A percentile compares a stretch with the other conserved stretches of the same genome.
Conservation (phyloP, 2,888 invertebrate genomes). For the Eristalis pertinax region DNA sequence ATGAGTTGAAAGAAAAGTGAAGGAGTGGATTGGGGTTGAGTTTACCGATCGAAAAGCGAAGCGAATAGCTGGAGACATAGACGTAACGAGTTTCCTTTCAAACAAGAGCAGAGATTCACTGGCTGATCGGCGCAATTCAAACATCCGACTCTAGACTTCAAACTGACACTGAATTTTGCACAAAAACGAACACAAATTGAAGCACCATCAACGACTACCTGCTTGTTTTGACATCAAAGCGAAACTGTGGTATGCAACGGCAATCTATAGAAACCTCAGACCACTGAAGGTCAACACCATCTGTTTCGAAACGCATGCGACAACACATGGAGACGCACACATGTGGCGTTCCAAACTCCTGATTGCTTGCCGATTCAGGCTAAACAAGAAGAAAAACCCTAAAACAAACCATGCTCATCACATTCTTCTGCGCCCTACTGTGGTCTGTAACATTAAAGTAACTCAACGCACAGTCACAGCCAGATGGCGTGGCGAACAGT, state of each 20-base stretch:
- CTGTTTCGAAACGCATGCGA: too few relatives aligned
- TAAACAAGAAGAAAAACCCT: not conserved
- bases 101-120: too few relatives aligned
- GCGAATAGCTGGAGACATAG: too few relatives aligned
- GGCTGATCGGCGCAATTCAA: too few relatives aligned
- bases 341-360: not conserved
- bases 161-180: too few relatives aligned
- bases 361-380: not conserved
- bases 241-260: not conserved
- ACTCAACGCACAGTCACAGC: not conserved
- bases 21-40: not conserved
- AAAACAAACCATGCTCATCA: not conserved
- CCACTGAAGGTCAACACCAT: too few relatives aligned
- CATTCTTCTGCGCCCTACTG: slow-evolving; percentile 19
- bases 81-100: too few relatives aligned
- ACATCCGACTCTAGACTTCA: too few relatives aligned
- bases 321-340: not conserved
- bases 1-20: not conserved
- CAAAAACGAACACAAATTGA: too few relatives aligned
- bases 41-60: not conserved
- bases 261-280: not conserved
- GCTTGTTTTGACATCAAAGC: not conserved
- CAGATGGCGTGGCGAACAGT: slow-evolving; percentile 46
- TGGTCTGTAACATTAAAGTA: slow-evolving; percentile 1
- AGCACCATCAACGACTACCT: not conserved